Conservation (phyloP, 1,140 invertebrate genomes). For the Drosophila miranda region DNA sequence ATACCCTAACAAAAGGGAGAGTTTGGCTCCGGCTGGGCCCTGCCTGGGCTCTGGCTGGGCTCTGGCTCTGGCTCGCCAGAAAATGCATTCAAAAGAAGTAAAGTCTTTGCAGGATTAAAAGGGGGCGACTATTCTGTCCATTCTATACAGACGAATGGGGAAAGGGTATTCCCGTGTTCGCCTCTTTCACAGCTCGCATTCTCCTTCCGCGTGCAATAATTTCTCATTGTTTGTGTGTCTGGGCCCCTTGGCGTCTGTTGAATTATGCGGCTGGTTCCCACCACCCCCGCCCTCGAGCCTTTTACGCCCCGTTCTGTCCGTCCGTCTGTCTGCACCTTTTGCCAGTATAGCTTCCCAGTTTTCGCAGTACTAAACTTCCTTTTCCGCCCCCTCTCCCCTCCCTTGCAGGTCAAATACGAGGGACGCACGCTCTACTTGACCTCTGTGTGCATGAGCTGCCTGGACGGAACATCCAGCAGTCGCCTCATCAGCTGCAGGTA, state of each 20-base stretch:
- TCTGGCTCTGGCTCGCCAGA: conserved; percentile 1
- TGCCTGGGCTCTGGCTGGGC: too few relatives aligned
- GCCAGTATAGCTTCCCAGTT: conserved; percentile 16
- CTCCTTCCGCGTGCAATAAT: conserved; percentile 51
- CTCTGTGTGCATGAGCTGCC: conserved; percentile 95
- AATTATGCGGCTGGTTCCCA: conserved; percentile 51
- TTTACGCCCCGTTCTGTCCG: conserved; percentile 19
- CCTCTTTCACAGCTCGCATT: neutral
- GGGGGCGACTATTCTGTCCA: too few relatives aligned
- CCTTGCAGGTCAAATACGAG: conserved; percentile 92
- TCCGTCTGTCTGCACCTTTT: conserved; percentile 30
- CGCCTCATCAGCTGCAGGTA: conserved; percentile 88
- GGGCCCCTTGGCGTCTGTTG: conserved; percentile 31
- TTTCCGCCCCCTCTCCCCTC: conserved; percentile 25
- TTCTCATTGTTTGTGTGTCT: conserved; percentile 66
- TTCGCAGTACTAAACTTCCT: conserved; percentile 1
- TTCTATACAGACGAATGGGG: too few relatives aligned
- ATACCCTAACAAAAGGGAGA: conserved; percentile 22
- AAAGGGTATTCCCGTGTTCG: too few relatives aligned
- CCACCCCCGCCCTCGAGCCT: conserved; percentile 14
- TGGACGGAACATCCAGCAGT: conserved; percentile 91
- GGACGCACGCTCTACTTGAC: conserved; percentile 94
- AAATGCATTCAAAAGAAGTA: neutral
- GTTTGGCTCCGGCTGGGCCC: too few relatives aligned
- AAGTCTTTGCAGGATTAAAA: too few relatives aligned